These are phyloP conservation scores for Cephalopachus bancanus DNA, from an alignment of 2,797 vertebrate species.

Conservation along the genomic window DNA sequence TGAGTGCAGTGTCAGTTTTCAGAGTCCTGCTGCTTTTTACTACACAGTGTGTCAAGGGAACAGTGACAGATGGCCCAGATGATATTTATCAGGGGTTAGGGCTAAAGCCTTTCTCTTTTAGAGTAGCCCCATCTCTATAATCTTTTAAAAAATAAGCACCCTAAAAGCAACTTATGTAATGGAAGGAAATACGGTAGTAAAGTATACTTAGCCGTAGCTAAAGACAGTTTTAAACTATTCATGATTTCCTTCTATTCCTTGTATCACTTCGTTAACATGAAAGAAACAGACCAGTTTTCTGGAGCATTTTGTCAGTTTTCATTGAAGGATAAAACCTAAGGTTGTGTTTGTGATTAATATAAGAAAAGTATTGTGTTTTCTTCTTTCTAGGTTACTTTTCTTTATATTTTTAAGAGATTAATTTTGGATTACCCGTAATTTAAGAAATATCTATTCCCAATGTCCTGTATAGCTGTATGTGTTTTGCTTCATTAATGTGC, in stretches of 20 bases:
- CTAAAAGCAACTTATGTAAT: background rate
- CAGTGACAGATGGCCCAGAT: background rate
- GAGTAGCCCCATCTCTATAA: background rate
- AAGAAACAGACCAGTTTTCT: slow-evolving; percentile 42
- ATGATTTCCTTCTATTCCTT: background rate
- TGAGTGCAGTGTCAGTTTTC: background rate
- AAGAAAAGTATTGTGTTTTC: background rate
- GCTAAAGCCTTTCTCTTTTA: slow-evolving; percentile 3
- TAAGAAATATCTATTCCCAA: background rate
- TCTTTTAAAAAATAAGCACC: background rate
- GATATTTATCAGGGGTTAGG: background rate
- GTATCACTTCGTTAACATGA: background rate
- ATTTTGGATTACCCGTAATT: background rate
- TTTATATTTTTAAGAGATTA: slow-evolving; percentile 2
- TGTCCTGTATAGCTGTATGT: background rate
- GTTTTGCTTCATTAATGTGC: background rate
- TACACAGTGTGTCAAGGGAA: background rate
- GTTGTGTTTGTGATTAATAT: background rate
- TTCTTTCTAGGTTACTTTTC: slow-evolving; percentile 46
- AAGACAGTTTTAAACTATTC: background rate
- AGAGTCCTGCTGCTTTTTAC: background rate
- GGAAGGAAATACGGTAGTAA: background rate
- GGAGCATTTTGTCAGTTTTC: background rate
- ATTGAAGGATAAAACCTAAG: background rate
- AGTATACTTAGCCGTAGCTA: background rate